Conservation (phyloP, 2,113 vertebrate genomes). For the Peromyscus leucopus region DNA sequence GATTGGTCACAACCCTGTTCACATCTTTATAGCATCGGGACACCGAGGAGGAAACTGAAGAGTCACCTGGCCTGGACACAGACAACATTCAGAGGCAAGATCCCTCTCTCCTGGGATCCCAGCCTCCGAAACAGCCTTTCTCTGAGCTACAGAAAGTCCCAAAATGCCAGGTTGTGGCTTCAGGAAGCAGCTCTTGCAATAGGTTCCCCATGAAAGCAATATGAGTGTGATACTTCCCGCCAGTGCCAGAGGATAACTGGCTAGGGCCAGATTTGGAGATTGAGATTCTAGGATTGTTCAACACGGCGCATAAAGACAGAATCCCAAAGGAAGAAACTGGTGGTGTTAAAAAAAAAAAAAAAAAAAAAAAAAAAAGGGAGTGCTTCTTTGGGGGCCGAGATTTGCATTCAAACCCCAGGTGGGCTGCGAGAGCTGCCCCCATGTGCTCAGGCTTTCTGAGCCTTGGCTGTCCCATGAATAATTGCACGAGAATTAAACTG, state of each 20-base stretch:
- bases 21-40: neutral
- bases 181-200: neutral
- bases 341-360: neutral
- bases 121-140: neutral
- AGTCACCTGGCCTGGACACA: neutral
- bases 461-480: neutral
- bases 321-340: neutral
- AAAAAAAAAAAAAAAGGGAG: neutral
- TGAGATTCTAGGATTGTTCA: neutral
- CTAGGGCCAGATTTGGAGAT: neutral
- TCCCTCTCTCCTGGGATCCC: neutral
- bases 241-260: neutral
- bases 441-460: neutral
- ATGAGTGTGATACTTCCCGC: neutral
- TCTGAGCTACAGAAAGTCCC: neutral
- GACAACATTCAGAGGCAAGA: neutral
- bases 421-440: neutral
- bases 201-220: neutral
- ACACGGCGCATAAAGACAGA: neutral
- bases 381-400: neutral
- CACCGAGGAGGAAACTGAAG: neutral
- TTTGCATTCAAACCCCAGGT: neutral
- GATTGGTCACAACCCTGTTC: neutral
- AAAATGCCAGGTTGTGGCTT: neutral
- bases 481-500: constrained; percentile 38